Conservation (phyloP, 2,113 vertebrate species). For the Dunckerocampus dactyliophorus region DNA sequence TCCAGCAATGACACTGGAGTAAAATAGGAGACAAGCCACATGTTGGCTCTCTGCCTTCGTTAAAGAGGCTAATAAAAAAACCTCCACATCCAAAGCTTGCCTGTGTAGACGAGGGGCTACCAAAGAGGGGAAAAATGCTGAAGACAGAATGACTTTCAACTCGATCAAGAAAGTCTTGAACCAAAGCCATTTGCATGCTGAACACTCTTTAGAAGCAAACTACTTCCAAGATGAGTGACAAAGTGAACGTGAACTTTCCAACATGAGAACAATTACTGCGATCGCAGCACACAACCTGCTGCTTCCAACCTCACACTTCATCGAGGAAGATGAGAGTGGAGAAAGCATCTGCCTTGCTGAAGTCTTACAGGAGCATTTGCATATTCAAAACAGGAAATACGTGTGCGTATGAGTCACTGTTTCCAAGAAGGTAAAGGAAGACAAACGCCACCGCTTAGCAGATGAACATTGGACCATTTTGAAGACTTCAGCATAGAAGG, state of each 20-base stretch:
- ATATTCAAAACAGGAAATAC: slow-evolving; percentile 58
- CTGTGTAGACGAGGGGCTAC: slow-evolving; percentile 50
- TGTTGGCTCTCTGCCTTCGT: slow-evolving; percentile 64
- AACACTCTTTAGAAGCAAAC: slow-evolving; percentile 41
- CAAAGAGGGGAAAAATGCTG: slow-evolving; percentile 49
- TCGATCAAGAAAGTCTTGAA: no score
- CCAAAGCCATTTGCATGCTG: slow-evolving; percentile 9
- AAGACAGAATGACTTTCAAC: slow-evolving; percentile 29
- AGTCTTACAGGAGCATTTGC: slow-evolving; percentile 43
- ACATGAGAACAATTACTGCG: slow-evolving; percentile 54
- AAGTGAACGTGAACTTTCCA: slow-evolving; percentile 40
- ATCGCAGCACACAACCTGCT: slow-evolving; percentile 37
- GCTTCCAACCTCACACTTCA: slow-evolving; percentile 48
- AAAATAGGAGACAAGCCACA: slow-evolving; percentile 63
- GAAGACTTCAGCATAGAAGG: slow-evolving; percentile 12
- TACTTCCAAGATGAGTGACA: slow-evolving; percentile 34
- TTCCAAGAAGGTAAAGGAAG: slow-evolving; percentile 52
- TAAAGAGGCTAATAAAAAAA: slow-evolving; percentile 66
- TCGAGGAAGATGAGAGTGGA: slow-evolving; percentile 31
- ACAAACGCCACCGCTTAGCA: neutral
- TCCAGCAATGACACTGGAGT: slow-evolving; percentile 57
- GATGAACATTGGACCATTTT: neutral
- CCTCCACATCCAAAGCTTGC: slow-evolving; percentile 36
- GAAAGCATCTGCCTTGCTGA: slow-evolving; percentile 31
- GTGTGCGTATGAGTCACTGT: slow-evolving; percentile 54